Base-by-base conservation (phyloP, 2,888 invertebrate genomes). In the Xanthorhoe spadicearia region DNA sequence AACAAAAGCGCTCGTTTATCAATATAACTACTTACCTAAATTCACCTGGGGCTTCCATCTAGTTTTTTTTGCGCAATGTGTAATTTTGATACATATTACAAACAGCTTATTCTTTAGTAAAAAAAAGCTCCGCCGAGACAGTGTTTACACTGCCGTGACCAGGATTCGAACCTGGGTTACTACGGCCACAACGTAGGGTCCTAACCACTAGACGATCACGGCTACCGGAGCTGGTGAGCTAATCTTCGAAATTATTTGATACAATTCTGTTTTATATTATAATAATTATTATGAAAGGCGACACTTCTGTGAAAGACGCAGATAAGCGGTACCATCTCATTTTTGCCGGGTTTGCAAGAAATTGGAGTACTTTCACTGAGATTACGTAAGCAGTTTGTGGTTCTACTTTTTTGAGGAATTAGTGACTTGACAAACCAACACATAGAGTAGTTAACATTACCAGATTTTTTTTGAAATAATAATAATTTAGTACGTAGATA, bases 131-230 rank as follows among this genome's bases (percentile, higher is more conserved):
- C 82, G 71, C 83, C 83, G 83, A 70, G 83, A 85, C 84, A 86
- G 84, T 23, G 23, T 83, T 54, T 65, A 55, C 83, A 83, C 85
- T 85, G 84, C 83, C 86, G 86, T 86, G 85, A 86, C 86, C 86
- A 86, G 86, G 84, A 84, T 83, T 95, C 95, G 95, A 95, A 95
- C 95, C 95, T 95, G 95, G 95, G 95, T 95, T 95, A 94, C 94
- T 94, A 94, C 95, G 94, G 94, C 95, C 94, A 95, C 94, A 95
- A 95, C 94, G 94, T 94, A 94, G 94, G 93, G 94, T 95, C 94
- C 95, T 95, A 95, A 95, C 95, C 95, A 95, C 95, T 95, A 95
- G 94, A 95, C 95, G 94, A 95, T 95, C 94, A 95, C 94, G 94
- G 94, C 95, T 94, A 75, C 51, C 83, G 86, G 84, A 88, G 87